Percentiles rank a stretch among this genome's conserved stretches.
phyloP scores from a whole-genome alignment of 2,113 vertebrate species.

The Hyperopisus bebe region DNA sequence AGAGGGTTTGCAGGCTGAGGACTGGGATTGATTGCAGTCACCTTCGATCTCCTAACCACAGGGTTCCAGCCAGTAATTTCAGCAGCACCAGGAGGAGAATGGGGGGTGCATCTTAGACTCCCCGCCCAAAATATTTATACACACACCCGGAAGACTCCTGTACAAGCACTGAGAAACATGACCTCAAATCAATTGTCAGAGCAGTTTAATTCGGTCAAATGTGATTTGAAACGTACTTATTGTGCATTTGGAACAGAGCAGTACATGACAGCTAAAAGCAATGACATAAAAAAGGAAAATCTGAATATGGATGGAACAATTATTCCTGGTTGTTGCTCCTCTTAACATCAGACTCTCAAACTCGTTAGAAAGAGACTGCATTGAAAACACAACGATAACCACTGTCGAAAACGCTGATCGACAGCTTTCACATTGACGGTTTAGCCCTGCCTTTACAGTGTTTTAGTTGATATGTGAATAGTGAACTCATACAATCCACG shows the following conservation, averaged over 20 bases:
- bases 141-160: not conserved
- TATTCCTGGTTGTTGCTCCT: not conserved
- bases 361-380: not conserved
- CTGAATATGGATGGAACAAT: not conserved
- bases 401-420: not conserved
- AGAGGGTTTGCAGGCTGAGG: conserved; percentile 22
- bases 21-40: conserved; percentile 34
- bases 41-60: conserved; percentile 57
- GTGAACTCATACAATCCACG: not conserved
- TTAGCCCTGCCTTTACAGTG: not conserved
- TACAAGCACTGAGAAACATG: not conserved
- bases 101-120: not conserved
- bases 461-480: not conserved
- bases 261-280: not conserved
- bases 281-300: not conserved
- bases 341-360: not conserved
- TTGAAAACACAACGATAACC: not conserved
- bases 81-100: conserved; percentile 31
- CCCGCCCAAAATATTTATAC: not conserved
- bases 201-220: not conserved
- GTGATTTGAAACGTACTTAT: not conserved
- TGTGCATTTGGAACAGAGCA: not conserved
- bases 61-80: conserved; percentile 49
- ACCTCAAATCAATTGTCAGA: not conserved
- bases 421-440: not conserved